Base-by-base conservation (phyloP, 1,140 invertebrate genomes). In the Epicauta chinensis region DNA sequence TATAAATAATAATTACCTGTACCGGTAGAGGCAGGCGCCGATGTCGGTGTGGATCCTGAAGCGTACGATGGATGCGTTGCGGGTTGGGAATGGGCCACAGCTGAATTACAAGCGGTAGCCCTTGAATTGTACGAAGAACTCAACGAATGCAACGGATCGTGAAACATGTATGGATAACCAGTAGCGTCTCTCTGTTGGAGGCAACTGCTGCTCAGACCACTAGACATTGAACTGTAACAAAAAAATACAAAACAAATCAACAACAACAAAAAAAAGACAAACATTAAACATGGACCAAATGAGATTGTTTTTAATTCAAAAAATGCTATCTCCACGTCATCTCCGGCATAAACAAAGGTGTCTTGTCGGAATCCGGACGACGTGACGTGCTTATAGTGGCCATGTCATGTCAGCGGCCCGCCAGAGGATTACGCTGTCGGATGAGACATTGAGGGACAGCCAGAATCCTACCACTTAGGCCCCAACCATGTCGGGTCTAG, bases 161-260 rank as follows among this genome's bases (percentile, higher is more conserved):
- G 89, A 73, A 96, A 90, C 87, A 96, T 95, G 75, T 93, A 93
- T 6, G 91, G 90, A 73, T 95, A 95, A 50, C 83, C 83, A 42
- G 66, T 63, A 4, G 73, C 66, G 58, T 91, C 79, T n/a, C 89
- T 78, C 75, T 92, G 90, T 72, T 95, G 91, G 48, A 95, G 79
- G 71, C 92, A 96, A 65, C 90, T 90, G 45, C 87, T 86, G 60
- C 84, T 82, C 63, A 91, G 68, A 58, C 83, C 82, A 46, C 80
- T 77, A 15, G 87, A 83, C 89, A 92, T 92, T 32, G 87, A 86
- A 72, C 84, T 89, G 78, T 55, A 71, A 73, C 56, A 59, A 60
- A 66, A 45, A 53, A 50, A 55, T 35, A n/a, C n/a, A n/a, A n/a
- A n/a, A n/a, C n/a, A n/a, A n/a, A n/a, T n/a, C 38, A 49, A 48